Evolutionary conservation across 2,888 invertebrate species (phyloP).

Genomic region (Charanyca ferruginea): DNA sequence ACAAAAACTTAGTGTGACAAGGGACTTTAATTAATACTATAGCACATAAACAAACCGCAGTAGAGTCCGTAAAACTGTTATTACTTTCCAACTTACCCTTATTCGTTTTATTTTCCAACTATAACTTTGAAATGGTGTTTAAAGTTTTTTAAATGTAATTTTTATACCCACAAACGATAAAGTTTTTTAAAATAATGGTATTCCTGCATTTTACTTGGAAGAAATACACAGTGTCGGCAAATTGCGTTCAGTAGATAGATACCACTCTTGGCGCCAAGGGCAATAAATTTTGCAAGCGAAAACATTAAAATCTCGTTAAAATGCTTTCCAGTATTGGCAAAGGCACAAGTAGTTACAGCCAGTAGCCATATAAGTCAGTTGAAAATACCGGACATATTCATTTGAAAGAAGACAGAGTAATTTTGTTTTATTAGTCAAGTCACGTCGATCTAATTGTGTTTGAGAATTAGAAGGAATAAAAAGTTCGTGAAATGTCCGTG

Average conservation of each 20-base stretch:
- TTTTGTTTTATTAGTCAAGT: conserved; percentile 42
- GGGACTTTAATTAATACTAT: not conserved
- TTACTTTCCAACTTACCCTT: not conserved
- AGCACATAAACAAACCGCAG: conserved; percentile 2
- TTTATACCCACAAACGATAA: conserved; percentile 17
- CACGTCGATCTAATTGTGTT: conserved; percentile 55
- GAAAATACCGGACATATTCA: conserved; percentile 55
- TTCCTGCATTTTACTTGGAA: conserved; percentile 44
- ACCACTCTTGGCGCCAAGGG: conserved; percentile 78
- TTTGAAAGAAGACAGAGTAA: conserved; percentile 40
- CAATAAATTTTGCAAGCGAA: conserved; percentile 82
- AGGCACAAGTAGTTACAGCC: conserved; percentile 64
- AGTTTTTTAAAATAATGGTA: conserved; percentile 27
- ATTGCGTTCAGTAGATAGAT: conserved; percentile 76
- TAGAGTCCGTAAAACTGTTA: not conserved
- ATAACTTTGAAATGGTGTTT: conserved; percentile 4
- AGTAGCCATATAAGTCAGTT: conserved; percentile 65
- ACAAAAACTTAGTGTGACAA: too few relatives aligned
- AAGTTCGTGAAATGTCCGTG: conserved; percentile 34
- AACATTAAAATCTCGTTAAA: conserved; percentile 88
- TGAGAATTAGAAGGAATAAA: conserved; percentile 37
- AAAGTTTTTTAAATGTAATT: conserved; percentile 31
- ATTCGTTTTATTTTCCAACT: conserved; percentile 10
- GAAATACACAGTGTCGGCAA: conserved; percentile 62
- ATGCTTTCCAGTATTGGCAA: conserved; percentile 75